Conservation (phyloP, 1,140 invertebrate genomes). For the Colletes latitarsis region DNA sequence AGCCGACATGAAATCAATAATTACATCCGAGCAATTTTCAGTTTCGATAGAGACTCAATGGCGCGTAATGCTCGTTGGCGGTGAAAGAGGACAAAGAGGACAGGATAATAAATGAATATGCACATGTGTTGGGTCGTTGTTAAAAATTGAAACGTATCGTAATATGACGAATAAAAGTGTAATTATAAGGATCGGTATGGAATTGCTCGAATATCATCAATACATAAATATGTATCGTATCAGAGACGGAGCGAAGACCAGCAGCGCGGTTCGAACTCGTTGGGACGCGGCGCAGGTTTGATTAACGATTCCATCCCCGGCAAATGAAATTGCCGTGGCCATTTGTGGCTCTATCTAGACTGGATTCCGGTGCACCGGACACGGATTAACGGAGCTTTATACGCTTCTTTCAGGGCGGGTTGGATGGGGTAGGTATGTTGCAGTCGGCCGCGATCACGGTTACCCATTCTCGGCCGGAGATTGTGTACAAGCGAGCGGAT, state of each 20-base stretch:
- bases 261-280: too few species aligned
- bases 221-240: too few species aligned
- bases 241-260: neutral
- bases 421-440: constrained; percentile 25
- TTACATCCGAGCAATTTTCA: neutral
- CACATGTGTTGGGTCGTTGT: neutral
- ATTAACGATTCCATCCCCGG: constrained; percentile 58
- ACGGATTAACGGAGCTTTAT: constrained; percentile 64
- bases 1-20: too few species aligned
- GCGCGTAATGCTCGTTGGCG: neutral
- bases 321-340: constrained; percentile 60
- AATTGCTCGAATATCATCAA: too few species aligned
- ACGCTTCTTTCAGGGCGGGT: constrained; percentile 49
- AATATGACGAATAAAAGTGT: neutral
- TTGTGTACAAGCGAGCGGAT: constrained; percentile 46
- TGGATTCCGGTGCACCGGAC: constrained; percentile 59
- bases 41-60: neutral
- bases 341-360: constrained; percentile 56
- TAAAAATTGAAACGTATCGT: constrained; percentile 23
- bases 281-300: constrained; percentile 45
- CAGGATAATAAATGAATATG: neutral
- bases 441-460: constrained; percentile 37
- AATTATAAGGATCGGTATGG: too few species aligned
- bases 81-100: too few species aligned
- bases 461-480: constrained; percentile 51